A percentile compares a stretch with the other conserved stretches of the same genome.
These are phyloP conservation scores for Onychostruthus taczanowskii DNA, from an alignment of 2,113 vertebrate species.

Conservation along the genomic window DNA sequence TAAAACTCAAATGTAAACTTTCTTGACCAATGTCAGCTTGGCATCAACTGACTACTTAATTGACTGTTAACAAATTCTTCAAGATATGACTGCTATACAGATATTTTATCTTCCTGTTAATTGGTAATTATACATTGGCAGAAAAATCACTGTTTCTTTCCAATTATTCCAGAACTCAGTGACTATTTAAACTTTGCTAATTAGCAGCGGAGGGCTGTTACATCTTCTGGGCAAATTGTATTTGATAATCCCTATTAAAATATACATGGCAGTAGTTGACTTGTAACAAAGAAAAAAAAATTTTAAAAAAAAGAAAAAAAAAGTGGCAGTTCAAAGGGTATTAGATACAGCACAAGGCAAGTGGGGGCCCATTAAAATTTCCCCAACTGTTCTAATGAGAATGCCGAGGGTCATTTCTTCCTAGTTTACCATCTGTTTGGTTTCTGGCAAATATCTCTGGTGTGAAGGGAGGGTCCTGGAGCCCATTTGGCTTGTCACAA, in stretches of 20 bases:
- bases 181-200: constrained; percentile 82
- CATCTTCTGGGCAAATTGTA: constrained; percentile 76
- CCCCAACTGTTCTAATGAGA: constrained; percentile 78
- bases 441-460: constrained; percentile 72
- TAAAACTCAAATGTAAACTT: constrained; percentile 64
- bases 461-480: constrained; percentile 67
- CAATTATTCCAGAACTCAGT: constrained; percentile 74
- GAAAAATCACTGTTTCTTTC: constrained; percentile 73
- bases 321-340: constrained; percentile 76
- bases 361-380: constrained; percentile 74
- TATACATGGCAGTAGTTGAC: constrained; percentile 76
- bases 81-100: constrained; percentile 64
- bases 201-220: constrained; percentile 69
- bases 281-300: constrained; percentile 48
- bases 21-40: constrained; percentile 68
- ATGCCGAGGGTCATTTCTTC: constrained; percentile 75
- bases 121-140: constrained; percentile 81
- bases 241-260: constrained; percentile 81
- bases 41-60: constrained; percentile 68
- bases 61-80: constrained; percentile 77
- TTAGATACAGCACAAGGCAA: constrained; percentile 74
- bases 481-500: constrained; percentile 71
- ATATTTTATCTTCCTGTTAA: constrained; percentile 79
- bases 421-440: constrained; percentile 79
- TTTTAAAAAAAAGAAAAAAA: neutral